Evolutionary conservation across 2,113 vertebrate species (phyloP), one percentile per base, ranked within the genome.

Genomic region (Sinocyclocheilus anophthalmus): DNA sequence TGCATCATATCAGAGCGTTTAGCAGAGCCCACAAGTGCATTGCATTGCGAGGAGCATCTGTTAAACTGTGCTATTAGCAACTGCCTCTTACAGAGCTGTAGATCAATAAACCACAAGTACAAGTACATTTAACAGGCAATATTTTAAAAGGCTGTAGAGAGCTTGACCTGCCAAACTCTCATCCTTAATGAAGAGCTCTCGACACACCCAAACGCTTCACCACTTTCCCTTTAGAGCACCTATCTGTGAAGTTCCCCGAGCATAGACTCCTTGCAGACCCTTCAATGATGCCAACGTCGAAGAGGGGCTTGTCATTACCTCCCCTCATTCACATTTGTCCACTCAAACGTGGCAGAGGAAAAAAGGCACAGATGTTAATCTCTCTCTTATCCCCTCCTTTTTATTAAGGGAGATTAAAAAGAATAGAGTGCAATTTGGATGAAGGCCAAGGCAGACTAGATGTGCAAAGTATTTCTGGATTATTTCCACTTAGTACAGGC

Each of bases 351-450:
- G 92, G 87, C 92, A 87, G 93, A 91, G 91, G 93, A 91, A 92
- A 93, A 92, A 90, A 92, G 90, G 85, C 89, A 90, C 91, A 94
- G 92, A 92, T 93, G 94, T 91, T 94, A 94, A 94, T 94, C 93
- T 90, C 91, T 92, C 92, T 85, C 90, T 90, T 91, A 81, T 92
- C 91, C 88, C 90, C 89, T 92, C 90, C 90, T 92, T 90, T 93
- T 90, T 91, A 93, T 88, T 84, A 90, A 86, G 85, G 91, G 92
- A 91, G 92, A 91, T 93, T 93, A 92, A 90, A 91, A 92, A 91
- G 90, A 93, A 90, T 86, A 90, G 91, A 93, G 91, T 87, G 91
- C 88, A 86, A 93, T 92, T 92, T 95, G 94, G 94, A 92, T 77
- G 16, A 33, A 88, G 92, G 92, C 92, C 94, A 94, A 92, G 90